Evolutionary conservation across 1,140 invertebrate genomes (phyloP), one percentile per base, ranked within the genome.

Genomic region (Pachypeltis micranthus): DNA sequence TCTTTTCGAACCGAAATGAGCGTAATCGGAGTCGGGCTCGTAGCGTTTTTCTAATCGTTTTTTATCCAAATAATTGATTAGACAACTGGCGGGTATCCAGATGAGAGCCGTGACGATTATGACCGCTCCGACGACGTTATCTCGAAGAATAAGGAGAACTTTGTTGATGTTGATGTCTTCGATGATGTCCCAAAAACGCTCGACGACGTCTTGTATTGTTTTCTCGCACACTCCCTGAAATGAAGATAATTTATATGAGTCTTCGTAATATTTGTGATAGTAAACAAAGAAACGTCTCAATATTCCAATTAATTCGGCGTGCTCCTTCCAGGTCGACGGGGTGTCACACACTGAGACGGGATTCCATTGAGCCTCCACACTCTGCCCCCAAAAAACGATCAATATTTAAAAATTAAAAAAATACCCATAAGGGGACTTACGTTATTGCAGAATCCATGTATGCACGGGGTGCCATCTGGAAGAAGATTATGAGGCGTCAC

Each of bases 81-180:
- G 79, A 70, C 87, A 91, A 72, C 87, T 90, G 0, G 86, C 84
- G 0, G 93, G 92, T 69, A 96, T 88, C 93, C 93, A 96, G 56
- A 96, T 78, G n/a, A 95, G 77, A 19, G 91, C 83, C 10, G 90
- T 92, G 34, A 91, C 81, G 10, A 96, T 79, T 55, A 96, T 86
- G 21, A 95, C 89, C 1, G 91, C 88, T 44, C 92, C 91, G 12
- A 95, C 85, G 72, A 94, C 88, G 71, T 94, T 93, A 72, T 92
- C 90, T 69, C 87, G 82, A 29, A 93, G 75, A 72, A 93, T 92
- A 64, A 86, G 77, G 67, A 95, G 78, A 14, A 95, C 89, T 74
- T 90, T 92, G 70, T 93, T 94, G 34, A 95, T 93, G 71, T 93
- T 94, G 31, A 95, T 94, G 70, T 95, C 92, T 75, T 96, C 92